Base-by-base conservation (phyloP, 2,113 vertebrate species). In the Archilochus colubris region DNA sequence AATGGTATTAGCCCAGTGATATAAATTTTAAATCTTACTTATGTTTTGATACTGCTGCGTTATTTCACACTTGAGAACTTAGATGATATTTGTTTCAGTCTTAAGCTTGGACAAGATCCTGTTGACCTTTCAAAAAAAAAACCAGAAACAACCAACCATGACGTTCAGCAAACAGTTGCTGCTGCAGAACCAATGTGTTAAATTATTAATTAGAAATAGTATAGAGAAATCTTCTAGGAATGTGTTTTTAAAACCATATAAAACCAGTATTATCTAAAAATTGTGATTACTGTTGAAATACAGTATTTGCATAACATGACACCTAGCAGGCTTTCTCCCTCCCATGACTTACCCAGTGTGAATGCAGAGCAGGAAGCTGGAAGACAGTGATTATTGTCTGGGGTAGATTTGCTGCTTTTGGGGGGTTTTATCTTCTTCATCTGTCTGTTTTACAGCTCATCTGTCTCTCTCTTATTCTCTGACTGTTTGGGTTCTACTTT, bases 131-230 rank as follows among this genome's bases (percentile, higher is more conserved):
- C 40, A 40, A 19, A 51, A 67, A 50, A 61, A 9, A 7, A 68
- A 21, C 36, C 36, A 4, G 16, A 61, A 64, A 3, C 40, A 62
- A 74, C 24, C 61, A 64, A 3, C 40, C 28, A 48, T 95, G 82
- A 89, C n/a, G 54, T 91, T 93, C 53, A 87, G 59, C 59, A 96
- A 59, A 90, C 86, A 77, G 93, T 95, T 96, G n/a, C 79, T 90
- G 66, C 86, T 85, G 83, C 46, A n/a, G 87, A 97, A 92, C 73
- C 89, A 85, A 94, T 80, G 43, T 94, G 66, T 88, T 97, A 84
- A 96, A 96, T 88, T 92, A 95, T 91, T 59, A 89, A 93, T 96
- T 95, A 94, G 84, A 95, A 94, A 93, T 48, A 83, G n/a, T 72
- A 84, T 31, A 79, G 75, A 82, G 82, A 86, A 82, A 76, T 69